Percentiles rank a stretch among this genome's conserved stretches.
These are phyloP conservation scores for Chrosomus eos DNA, from an alignment of 2,797 vertebrate genomes.

Conservation along the genomic window DNA sequence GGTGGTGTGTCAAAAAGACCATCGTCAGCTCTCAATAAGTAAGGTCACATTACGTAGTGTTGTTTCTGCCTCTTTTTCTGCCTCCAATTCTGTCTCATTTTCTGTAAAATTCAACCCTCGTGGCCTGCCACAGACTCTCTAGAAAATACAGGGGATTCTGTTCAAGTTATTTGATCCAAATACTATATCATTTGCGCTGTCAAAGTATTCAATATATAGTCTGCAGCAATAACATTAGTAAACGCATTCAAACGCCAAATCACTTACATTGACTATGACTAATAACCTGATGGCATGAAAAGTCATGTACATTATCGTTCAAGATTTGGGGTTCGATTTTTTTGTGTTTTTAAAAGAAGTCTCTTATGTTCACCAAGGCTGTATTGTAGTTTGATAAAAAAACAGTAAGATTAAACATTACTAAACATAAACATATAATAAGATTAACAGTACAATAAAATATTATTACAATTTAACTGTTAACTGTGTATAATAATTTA, in stretches of 20 bases:
- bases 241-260: neutral
- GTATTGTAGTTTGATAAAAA: neutral
- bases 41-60: constrained; percentile 76
- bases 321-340: neutral
- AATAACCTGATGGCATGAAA: neutral
- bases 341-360: neutral
- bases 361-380: neutral
- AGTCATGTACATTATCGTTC: neutral
- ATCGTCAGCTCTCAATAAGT: constrained; percentile 59
- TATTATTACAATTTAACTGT: neutral
- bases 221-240: neutral
- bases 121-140: constrained; percentile 22
- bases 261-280: neutral
- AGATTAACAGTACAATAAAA: neutral
- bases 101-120: constrained; percentile 38
- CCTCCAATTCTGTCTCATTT: constrained; percentile 32
- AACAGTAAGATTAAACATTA: neutral
- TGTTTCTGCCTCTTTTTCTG: constrained; percentile 57
- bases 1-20: constrained; percentile 70
- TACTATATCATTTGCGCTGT: neutral
- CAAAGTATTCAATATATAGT: neutral
- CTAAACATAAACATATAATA: too few relatives aligned
- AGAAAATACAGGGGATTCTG: neutral
- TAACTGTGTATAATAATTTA: too few relatives aligned
- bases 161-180: neutral